phyloP scores from a whole-genome alignment of 2,797 vertebrate genomes.

The Pipistrellus pygmaeus region DNA sequence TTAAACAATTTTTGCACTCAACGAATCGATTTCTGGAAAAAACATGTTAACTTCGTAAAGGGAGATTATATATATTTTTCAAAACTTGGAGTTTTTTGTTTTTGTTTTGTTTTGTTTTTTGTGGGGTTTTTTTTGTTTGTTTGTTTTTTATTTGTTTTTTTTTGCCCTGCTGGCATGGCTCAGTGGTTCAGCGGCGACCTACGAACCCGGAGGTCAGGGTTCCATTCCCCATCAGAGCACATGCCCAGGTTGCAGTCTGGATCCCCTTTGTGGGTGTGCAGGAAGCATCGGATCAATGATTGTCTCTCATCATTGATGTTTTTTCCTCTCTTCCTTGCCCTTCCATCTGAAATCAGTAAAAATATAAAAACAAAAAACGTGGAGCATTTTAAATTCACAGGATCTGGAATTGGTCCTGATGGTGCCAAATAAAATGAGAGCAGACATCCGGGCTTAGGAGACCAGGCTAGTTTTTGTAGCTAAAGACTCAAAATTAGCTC shows the following conservation, averaged over 20 bases:
- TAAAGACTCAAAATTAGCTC: not conserved
- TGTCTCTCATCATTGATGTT: no score
- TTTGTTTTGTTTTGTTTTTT: no score
- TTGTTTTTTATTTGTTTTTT: not conserved
- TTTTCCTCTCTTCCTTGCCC: no score
- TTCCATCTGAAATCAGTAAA: no score
- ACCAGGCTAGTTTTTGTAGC: not conserved
- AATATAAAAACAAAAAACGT: slow-evolving; percentile 20
- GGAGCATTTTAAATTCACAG: slow-evolving; percentile 9
- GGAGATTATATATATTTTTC: not conserved
- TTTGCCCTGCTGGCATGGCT: not conserved
- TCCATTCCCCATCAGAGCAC: no score
- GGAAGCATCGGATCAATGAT: no score
- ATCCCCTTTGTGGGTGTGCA: no score
- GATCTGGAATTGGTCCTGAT: not conserved
- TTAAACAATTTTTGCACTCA: not conserved
- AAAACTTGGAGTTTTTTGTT: not conserved
- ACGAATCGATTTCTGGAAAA: not conserved
- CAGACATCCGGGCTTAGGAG: not conserved
- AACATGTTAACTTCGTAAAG: slow-evolving; percentile 12
- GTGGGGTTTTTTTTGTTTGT: no score
- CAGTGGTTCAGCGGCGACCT: no score
- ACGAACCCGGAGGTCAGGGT: no score
- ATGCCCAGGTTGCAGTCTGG: no score
- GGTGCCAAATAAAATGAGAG: not conserved